Conservation (phyloP, 2,113 vertebrate genomes). For the Phasianus colchicus region DNA sequence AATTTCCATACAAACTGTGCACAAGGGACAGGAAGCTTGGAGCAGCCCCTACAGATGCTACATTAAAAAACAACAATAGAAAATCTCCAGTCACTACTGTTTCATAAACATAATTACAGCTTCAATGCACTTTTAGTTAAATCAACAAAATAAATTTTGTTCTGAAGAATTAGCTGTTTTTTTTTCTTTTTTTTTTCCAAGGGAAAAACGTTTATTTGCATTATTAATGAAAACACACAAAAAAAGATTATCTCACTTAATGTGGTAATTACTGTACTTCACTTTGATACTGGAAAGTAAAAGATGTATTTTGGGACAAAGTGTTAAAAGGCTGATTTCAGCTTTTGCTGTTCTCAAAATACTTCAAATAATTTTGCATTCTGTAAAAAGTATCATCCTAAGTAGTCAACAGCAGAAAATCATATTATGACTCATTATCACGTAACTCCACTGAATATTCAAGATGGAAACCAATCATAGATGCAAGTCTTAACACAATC, state of each 20-base stretch:
- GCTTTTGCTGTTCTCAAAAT: not conserved
- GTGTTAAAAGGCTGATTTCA: not conserved
- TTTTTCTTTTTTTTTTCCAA: not conserved
- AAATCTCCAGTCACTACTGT: not conserved
- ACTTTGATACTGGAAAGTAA: slow-evolving; percentile 40
- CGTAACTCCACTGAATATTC: not conserved
- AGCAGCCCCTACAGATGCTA: not conserved
- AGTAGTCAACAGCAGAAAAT: not conserved
- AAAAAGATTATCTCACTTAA: slow-evolving; percentile 28
- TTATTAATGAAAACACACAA: slow-evolving; percentile 50
- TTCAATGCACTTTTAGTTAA: not conserved
- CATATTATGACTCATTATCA: not conserved
- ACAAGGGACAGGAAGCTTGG: not conserved
- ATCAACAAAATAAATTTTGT: not conserved
- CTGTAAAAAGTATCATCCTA: not conserved
- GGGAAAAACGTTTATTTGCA: slow-evolving; percentile 10
- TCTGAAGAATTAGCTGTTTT: not conserved
- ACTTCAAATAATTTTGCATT: not conserved
- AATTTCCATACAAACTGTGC: not conserved
- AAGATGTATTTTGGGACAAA: slow-evolving; percentile 49
- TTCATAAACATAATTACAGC: not conserved
- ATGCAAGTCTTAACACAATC: not conserved
- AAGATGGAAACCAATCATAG: not conserved
- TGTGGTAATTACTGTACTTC: slow-evolving; percentile 42
- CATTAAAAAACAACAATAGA: not conserved